Evolutionary conservation across 1,140 invertebrate species (phyloP), one percentile per base, ranked within the genome.

Genomic region (Dreissena polymorpha): DNA sequence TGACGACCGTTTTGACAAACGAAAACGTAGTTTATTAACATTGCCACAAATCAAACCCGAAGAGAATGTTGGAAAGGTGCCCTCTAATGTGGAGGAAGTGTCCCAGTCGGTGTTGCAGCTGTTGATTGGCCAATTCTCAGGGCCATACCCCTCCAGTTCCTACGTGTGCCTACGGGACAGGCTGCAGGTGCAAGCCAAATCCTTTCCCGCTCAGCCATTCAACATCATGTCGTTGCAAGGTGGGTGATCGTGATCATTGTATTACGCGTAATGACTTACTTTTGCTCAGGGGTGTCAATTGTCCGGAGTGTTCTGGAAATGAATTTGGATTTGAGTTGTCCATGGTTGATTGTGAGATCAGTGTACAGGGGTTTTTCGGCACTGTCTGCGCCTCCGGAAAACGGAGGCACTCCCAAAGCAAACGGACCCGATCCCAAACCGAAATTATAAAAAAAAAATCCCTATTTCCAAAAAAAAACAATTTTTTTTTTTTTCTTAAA

Each of bases 91-190:
- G 76, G 88, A 90, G 53, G 86, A 91, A 78, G 92, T 95, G 75
- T 95, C 96, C 68, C 94, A 95, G 71, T 92, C 91, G 78, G 94
- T 98, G 65, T 94, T 98, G 73, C 96, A 97, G 88, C 93, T 97
- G 83, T 92, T 98, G 65, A 94, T 97, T 69, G 96, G 96, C 87
- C 97, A 97, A 85, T 92, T 92, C 80, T 89, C 89, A 67, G 83
- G 88, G 57, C 88, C 91, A 7, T 92, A 89, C 83, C 86, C 90
- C 7, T 89, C 89, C 18, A 84, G 83, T 80, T 77, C 88, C n/a
- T 83, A 87, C 23, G 75, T 85, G 57, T 83, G 85, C 27, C 87
- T 88, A 16, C 53, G 90, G 51, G 79, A 77, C 14, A 80, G 86
- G 72, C 83, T 92, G 27, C 87, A 88, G 73, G 55, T 86, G 18